Evolutionary conservation across 2,797 vertebrate species (phyloP), one percentile per base, ranked within the genome.

Genomic region (Acanthornis magna): DNA sequence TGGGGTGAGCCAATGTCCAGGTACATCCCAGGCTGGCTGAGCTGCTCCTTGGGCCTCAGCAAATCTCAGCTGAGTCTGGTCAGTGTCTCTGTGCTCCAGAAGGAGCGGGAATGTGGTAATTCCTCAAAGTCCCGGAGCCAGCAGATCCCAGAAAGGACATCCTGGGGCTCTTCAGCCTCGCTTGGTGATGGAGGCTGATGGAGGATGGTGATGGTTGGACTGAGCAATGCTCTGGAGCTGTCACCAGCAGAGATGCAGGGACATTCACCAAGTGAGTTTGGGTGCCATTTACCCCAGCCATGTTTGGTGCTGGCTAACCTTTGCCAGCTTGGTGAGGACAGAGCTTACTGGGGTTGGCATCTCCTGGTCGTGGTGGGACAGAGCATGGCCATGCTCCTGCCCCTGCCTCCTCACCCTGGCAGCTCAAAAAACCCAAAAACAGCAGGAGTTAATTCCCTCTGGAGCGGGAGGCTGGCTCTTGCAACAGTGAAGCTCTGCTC

Each of bases 1-100:
- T 9, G 30, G 38, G 25, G 5, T 2, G 2, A 63, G 23, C 3
- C n/a, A n/a, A 55, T 67, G 32, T 60, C 25, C 26, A 0, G 0
- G 7, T 71, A 25, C 40, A 36, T 73, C 57, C 43, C 27, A 38
- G 21, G 48, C 15, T 1, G 48, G 7, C 5, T 38, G 45, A 42
- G 18, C 36, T 80, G 17, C 34, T 88, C 43, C 53, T 68, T n/a
- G 66, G 34, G 47, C 30, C 36, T 65, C 70, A 36, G 3, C 1
- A 16, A 80, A 63, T 34, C 26, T 77, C 0, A 0, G 22, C 2
- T 22, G 19, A 57, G 10, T 54, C 26, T 48, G 11, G 2, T 30
- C 36, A 48, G 36, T 25, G 7, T 14, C 14, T 67, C 67, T 85
- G 26, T 72, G 29, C 58, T 83, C 26, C 63, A 54, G 40, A 40